phyloP scores from a whole-genome alignment of 1,140 invertebrate species.

The Nephotettix cincticeps region DNA sequence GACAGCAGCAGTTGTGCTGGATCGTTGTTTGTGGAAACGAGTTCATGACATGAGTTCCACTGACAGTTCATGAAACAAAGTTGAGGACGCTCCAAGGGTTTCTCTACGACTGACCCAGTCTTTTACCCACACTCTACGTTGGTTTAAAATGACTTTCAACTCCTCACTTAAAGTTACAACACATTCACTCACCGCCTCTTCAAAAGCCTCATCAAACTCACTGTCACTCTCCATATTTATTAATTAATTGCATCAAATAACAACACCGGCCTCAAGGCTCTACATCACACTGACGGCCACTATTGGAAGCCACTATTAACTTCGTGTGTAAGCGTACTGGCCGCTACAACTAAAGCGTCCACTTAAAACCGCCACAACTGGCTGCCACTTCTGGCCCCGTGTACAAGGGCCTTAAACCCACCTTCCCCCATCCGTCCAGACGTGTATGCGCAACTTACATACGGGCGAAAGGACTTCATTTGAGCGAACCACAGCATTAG shows the following conservation, averaged over 20 bases:
- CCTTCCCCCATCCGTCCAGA: too few relatives aligned
- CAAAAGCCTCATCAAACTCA: neutral
- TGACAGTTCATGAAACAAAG: neutral
- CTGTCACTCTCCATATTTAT: slow-evolving; percentile 7
- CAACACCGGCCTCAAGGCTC: neutral
- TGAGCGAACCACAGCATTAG: too few relatives aligned
- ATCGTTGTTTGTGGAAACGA: neutral
- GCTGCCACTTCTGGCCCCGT: neutral
- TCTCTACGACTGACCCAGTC: neutral
- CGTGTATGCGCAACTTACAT: too few relatives aligned
- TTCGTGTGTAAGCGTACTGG: neutral
- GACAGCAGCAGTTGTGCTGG: slow-evolving; percentile 28
- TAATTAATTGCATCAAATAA: neutral
- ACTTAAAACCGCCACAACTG: neutral
- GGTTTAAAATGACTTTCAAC: neutral
- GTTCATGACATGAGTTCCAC: neutral
- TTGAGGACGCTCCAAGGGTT: slow-evolving; percentile 4
- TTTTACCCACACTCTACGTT: slow-evolving; percentile 4
- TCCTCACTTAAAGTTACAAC: neutral
- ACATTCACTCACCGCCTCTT: neutral
- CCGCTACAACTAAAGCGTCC: slow-evolving; percentile 1
- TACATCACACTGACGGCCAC: neutral
- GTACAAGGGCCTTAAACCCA: too few relatives aligned
- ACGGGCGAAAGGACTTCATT: too few relatives aligned
- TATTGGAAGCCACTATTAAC: slow-evolving; percentile 10